Percentiles rank a stretch among this genome's conserved stretches.
These are phyloP conservation scores for Eristalis pertinax DNA, from an alignment of 2,888 invertebrate species.

Conservation along the genomic window DNA sequence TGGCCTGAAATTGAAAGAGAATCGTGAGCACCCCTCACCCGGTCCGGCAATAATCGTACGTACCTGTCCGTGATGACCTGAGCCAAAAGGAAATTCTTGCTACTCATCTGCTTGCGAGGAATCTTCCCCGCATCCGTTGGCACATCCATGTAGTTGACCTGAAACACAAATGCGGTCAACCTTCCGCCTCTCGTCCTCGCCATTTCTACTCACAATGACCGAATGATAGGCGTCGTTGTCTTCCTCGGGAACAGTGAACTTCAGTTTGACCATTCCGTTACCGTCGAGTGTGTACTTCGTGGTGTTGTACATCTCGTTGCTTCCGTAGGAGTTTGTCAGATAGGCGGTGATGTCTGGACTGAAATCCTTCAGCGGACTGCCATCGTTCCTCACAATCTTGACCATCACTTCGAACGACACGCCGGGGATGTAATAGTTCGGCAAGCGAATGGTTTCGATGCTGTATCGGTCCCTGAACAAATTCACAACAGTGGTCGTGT, in stretches of 20 bases:
- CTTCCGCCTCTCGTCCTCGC: neutral
- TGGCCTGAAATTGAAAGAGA: constrained; percentile 78
- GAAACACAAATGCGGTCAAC: neutral
- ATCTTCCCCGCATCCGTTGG: constrained; percentile 81
- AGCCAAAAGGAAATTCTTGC: constrained; percentile 72
- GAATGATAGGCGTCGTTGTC: constrained; percentile 79
- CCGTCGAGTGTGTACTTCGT: constrained; percentile 77
- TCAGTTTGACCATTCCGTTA: constrained; percentile 78
- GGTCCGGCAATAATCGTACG: neutral
- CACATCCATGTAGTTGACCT: constrained; percentile 91
- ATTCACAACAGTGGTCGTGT: constrained; percentile 89
- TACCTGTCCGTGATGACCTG: constrained; percentile 60
- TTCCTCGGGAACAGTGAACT: constrained; percentile 78
- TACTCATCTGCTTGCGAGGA: constrained; percentile 77
- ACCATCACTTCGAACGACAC: constrained; percentile 85
- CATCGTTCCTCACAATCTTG: constrained; percentile 88
- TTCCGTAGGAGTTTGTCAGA: constrained; percentile 79
- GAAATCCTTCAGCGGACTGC: constrained; percentile 84
- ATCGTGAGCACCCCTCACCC: neutral
- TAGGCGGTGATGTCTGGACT: constrained; percentile 83
- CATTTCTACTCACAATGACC: constrained; percentile 77
- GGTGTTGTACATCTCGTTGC: constrained; percentile 80
- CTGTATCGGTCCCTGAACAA: constrained; percentile 90
- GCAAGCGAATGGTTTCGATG: constrained; percentile 90
- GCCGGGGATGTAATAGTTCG: constrained; percentile 96